phyloP scores from a whole-genome alignment of 1,140 invertebrate genomes.

The Drosophila guanche region DNA sequence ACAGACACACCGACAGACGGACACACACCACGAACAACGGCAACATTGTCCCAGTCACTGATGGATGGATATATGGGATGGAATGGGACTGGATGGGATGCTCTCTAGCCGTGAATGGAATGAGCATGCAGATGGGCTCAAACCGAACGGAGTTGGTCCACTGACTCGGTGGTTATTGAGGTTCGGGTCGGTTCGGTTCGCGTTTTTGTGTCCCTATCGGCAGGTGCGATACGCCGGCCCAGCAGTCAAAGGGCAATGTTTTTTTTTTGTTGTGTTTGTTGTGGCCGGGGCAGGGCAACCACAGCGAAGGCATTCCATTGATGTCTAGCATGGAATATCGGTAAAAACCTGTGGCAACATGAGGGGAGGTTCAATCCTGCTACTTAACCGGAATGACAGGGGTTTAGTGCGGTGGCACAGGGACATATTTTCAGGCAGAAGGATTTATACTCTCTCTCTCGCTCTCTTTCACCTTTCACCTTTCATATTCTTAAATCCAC shows the following conservation, averaged over 20 bases:
- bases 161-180: slow-evolving; percentile 23
- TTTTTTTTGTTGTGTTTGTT: too few relatives aligned
- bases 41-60: slow-evolving; percentile 42
- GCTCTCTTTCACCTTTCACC: too few relatives aligned
- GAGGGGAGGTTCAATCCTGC: too few relatives aligned
- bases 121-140: background rate
- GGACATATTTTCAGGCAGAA: too few relatives aligned
- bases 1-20: slow-evolving; percentile 1
- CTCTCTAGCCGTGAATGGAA: background rate
- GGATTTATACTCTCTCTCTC: too few relatives aligned
- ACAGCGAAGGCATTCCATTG: too few relatives aligned
- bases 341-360: too few relatives aligned
- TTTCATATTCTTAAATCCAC: too few relatives aligned
- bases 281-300: too few relatives aligned
- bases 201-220: background rate
- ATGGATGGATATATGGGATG: slow-evolving; percentile 48
- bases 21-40: slow-evolving; percentile 34
- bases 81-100: slow-evolving; percentile 7
- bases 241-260: background rate
- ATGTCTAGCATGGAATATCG: too few relatives aligned
- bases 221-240: background rate
- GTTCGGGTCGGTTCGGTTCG: background rate
- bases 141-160: slow-evolving; percentile 20
- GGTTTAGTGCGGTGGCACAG: too few relatives aligned
- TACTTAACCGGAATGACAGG: too few relatives aligned